Base-by-base conservation (phyloP, 30 jellyfish, hydroid and myxozoan species). In the Turritopsis rubra region DNA sequence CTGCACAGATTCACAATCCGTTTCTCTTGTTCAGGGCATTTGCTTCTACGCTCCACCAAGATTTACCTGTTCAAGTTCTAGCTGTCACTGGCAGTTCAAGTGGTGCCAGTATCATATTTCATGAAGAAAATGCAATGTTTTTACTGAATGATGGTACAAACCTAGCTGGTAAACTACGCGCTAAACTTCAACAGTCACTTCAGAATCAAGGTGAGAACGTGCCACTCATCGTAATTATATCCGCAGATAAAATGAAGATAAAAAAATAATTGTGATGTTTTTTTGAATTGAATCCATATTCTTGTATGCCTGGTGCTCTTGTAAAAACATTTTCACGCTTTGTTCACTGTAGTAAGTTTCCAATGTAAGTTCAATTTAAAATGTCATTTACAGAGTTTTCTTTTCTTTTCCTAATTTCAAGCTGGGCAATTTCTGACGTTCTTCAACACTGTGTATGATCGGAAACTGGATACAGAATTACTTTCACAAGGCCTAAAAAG, bases 41-140 rank as follows among this genome's bases (percentile, higher is more conserved):
- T 75, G 96, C 96, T 29, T 83, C 84, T 89, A 75, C 96, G 0
- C 86, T 88, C 19, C 93, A 88, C 7, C 87, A 31, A 24, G 92
- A 84, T 72, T 93, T 89, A 0, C 98, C 98, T 0, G 85, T 92
- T 65, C 98, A 92, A 82, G 95, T 87, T 16, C 75, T 92, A 73
- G 98, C 98, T 29, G 98, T 92, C 52, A 92, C 98, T 18, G 98
- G 98, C n/a, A 92, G 98, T 76, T 91, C 96, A 19, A 87, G 96
- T 41, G 96, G 95, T 79, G 98, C 98, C 28, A 92, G 98, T 72
- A 93, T 92, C 17, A 91, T 92, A 60, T 92, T 92, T 72, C 98
- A 92, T 66, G 88, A 92, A 70, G 95, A 84, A 75, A 85, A 85
- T 16, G 96, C 98, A 1, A 54, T 92, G 60, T 79, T 91, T 1